Evolutionary conservation across 1,140 invertebrate species (phyloP), one percentile per base, ranked within the genome.

Genomic region (Melanaphis sacchari): DNA sequence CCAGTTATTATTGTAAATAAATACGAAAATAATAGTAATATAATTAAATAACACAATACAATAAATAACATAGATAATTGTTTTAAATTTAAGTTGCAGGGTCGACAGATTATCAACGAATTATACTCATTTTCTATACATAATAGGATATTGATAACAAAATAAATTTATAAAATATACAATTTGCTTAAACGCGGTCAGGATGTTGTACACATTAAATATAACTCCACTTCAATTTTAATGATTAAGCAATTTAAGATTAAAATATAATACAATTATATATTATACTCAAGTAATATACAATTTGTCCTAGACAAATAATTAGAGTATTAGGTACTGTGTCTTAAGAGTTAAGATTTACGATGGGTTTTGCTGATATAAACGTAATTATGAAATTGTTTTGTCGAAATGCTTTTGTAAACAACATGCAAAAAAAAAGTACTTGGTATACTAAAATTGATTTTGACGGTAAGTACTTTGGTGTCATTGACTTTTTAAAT

Each of bases 401-500:
- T 89, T 52, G 87, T 89, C 36, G 8, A 52, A 89, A 52, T 52
- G 46, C 87, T 52, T 89, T 89, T 89, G 36, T 38, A 40, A 52
- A 89, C 46, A 54, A 89, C 38, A n/a, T 38, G 49, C 36, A 52
- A 89, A 89, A 89, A 87, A 89, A 54, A 54, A 54, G 36, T 40
- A 89, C 88, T 89, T 89, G 88, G n/a, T n/a, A 88, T 52, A 52
- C 36, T 89, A 89, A 54, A 40, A 40, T 38, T 26, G 22, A 89
- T 54, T 89, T 54, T 24, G 31, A 54, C 38, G 21, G 46, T 38
- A 22, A 89, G 87, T 89, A 52, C 15, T 11, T 36, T 11, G 22
- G 36, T 54, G 88, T 89, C 88, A 89, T 54, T 89, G 49, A 89
- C 88, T 89, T 49, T 89, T 89, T 54, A 76, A 54, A 89, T 89